Percentiles rank a stretch among this genome's conserved stretches.
Conservation (phyloP, 2,113 vertebrate genomes). For the Calidris pugnax region DNA sequence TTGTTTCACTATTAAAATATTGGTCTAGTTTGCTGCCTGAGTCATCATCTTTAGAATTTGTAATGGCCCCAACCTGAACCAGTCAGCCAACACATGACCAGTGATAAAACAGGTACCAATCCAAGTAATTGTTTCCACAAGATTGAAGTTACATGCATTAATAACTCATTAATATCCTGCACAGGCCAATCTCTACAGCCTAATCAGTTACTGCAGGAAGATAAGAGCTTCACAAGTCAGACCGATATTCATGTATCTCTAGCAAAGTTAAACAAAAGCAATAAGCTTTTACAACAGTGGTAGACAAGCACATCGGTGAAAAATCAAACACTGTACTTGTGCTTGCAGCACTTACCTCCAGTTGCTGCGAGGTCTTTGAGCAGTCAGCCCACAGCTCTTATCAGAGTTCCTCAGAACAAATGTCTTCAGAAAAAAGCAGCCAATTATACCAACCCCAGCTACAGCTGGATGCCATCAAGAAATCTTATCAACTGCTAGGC, state of each 20-base stretch:
- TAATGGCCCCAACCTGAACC: not conserved
- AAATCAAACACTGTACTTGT: not conserved
- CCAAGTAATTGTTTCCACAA: not conserved
- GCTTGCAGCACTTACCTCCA: not conserved
- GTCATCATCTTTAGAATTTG: not conserved
- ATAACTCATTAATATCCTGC: not conserved
- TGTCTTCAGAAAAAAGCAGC: not conserved
- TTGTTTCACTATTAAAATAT: not conserved
- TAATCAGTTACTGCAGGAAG: not conserved
- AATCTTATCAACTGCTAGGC: not conserved
- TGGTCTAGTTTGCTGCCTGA: not conserved
- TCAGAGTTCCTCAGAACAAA: not conserved
- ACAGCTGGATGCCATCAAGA: not conserved
- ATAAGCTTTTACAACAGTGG: not conserved
- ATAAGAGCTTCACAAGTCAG: not conserved
- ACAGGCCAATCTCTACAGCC: not conserved
- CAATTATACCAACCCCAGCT: not conserved
- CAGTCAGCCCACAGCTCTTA: not conserved
- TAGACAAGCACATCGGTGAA: not conserved
- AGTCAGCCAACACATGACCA: not conserved
- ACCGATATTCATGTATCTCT: rapidly evolving
- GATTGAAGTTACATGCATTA: not conserved
- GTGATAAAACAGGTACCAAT: not conserved
- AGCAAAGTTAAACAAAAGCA: not conserved
- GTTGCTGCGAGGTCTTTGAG: not conserved